Evolutionary conservation across 2,888 invertebrate genomes (phyloP), one percentile per base, ranked within the genome.

Genomic region (Spatulosminthurus flaviceps): DNA sequence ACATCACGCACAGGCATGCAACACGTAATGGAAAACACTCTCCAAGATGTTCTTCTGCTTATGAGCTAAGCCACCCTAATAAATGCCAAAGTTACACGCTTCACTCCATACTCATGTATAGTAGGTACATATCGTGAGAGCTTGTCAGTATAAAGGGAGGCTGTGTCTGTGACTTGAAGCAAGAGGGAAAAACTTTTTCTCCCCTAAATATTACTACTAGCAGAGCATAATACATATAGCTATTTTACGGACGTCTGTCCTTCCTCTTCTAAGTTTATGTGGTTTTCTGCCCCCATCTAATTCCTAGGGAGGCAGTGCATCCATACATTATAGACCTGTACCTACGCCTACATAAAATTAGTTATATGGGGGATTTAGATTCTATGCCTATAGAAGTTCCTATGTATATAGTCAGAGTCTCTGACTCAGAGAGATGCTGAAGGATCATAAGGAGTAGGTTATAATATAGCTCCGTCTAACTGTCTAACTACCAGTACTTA

Each of bases 51-150:
- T 26, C 22, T 21, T 64, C 64, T 24, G 24, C 64, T 22, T 64
- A 64, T 64, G 64, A 64, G 64, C 64, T 64, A 64, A 64, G 64
- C 64, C 64, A 64, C 64, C 64, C 21, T 24, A 64, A 64, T 64
- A 64, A 64, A 64, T 64, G 64, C 64, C 64, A 64, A 24, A 26
- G 64, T 64, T 64, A 24, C 64, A 64, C 21, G 24, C 64, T 64
- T 64, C 5, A 9, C 34, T 64, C 64, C n/a, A n/a, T n/a, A n/a
- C n/a, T n/a, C n/a, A n/a, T n/a, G n/a, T n/a, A n/a, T n/a, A n/a
- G n/a, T n/a, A 22, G 11, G 19, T 51, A 19, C n/a, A 13, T 51
- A 51, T 2, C 16, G 5, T 51, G n/a, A n/a, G n/a, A n/a, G n/a
- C n/a, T n/a, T n/a, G n/a, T n/a, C n/a, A 5, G 7, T n/a, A 64